These are phyloP conservation scores for Sisyra terminalis DNA, from an alignment of 2,888 invertebrate species.

Conservation along the genomic window DNA sequence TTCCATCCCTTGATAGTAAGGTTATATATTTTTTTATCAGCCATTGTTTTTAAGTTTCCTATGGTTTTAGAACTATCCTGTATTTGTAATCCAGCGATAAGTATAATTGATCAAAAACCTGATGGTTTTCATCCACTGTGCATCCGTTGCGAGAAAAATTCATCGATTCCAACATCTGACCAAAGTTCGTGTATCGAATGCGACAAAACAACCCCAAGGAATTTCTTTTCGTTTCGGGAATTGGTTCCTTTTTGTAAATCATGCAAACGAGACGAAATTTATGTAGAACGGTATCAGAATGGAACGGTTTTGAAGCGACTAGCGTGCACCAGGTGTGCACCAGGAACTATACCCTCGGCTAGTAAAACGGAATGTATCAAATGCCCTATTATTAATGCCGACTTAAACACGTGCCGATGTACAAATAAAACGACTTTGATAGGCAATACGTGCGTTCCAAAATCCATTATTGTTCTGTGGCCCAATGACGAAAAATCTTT, in stretches of 20 bases:
- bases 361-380: constrained; percentile 24
- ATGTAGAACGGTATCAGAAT: constrained; percentile 24
- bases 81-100: constrained; percentile 24
- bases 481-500: constrained; percentile 21
- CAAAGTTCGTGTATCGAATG: constrained; percentile 22
- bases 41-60: neutral
- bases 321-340: constrained; percentile 26
- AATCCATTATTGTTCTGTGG: constrained; percentile 19
- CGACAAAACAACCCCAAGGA: constrained; percentile 12
- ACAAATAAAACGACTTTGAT: constrained; percentile 16
- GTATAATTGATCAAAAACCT: constrained; percentile 18
- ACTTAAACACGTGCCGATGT: constrained; percentile 20
- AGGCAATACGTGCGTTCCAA: constrained; percentile 21
- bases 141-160: constrained; percentile 19
- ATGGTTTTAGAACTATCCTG: constrained; percentile 27
- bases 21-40: neutral
- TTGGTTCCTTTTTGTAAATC: constrained; percentile 16
- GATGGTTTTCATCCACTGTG: constrained; percentile 17
- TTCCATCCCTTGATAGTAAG: constrained; percentile 25
- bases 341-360: constrained; percentile 24
- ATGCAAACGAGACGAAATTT: constrained; percentile 13
- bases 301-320: constrained; percentile 20
- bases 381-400: constrained; percentile 17
- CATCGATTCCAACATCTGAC: constrained; percentile 21
- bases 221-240: constrained; percentile 12